Percentiles rank a stretch among this genome's conserved stretches.
Evolutionary conservation across 1,140 invertebrate species (phyloP).

Genomic region (Parapsyche elsis): DNA sequence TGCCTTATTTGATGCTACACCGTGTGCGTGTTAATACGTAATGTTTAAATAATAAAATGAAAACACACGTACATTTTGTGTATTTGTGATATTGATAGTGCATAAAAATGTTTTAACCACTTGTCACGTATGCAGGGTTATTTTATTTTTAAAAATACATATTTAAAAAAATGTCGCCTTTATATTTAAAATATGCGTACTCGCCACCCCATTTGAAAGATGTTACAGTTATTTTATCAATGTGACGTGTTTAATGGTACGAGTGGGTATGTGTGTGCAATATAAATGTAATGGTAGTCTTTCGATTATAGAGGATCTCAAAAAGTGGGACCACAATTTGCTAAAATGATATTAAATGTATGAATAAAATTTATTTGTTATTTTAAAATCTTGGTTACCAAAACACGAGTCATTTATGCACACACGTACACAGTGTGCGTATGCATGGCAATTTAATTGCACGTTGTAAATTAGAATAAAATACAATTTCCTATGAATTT

Average conservation of each 20-base stretch:
- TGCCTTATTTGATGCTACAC: constrained; percentile 29
- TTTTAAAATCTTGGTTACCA: no score
- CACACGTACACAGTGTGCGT: no score
- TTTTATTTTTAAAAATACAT: constrained; percentile 7
- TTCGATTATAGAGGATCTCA: neutral
- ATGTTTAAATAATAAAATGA: constrained; percentile 15
- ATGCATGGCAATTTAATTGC: no score
- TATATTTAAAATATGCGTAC: neutral
- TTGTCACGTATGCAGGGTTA: constrained; percentile 42
- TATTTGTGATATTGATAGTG: constrained; percentile 30
- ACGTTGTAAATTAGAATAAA: no score
- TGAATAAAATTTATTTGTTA: no score
- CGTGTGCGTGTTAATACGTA: constrained; percentile 1
- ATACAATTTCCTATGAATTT: no score
- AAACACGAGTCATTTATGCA: no score
- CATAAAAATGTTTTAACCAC: constrained; percentile 19
- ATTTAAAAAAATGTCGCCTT: neutral
- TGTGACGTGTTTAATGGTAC: no score
- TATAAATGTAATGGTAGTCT: neutral
- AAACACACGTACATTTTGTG: neutral
- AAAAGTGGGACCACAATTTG: constrained; percentile 1
- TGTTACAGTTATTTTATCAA: no score
- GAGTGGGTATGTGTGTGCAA: neutral
- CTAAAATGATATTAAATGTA: neutral
- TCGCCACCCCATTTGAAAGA: no score